Evolutionary conservation across 2,797 vertebrate species (phyloP).

Genomic region (Coccyzus lansbergi): DNA sequence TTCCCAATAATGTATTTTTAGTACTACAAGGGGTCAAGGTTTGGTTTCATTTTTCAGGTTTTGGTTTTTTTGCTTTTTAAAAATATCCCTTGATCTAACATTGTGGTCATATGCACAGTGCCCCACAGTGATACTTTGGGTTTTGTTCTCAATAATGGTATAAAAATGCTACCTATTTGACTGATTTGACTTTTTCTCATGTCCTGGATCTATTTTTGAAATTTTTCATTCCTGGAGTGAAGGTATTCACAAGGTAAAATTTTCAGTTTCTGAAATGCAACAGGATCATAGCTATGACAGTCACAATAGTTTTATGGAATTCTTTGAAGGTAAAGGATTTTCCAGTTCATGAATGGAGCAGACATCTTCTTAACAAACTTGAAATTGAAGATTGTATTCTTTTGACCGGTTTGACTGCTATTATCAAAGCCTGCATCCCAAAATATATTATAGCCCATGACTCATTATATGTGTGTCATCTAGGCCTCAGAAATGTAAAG

Average conservation of each 20-base stretch:
- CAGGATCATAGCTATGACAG: background rate
- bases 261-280: background rate
- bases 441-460: background rate
- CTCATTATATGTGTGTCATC: background rate
- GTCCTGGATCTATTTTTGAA: background rate
- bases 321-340: background rate
- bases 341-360: background rate
- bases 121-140: background rate
- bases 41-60: background rate
- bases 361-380: background rate
- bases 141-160: background rate
- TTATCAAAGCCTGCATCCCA: background rate
- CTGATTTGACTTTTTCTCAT: background rate
- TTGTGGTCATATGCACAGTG: background rate
- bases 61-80: background rate
- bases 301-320: background rate
- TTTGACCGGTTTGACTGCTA: background rate
- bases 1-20: background rate
- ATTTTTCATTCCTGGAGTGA: background rate
- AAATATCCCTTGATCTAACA: background rate
- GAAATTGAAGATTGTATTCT: background rate
- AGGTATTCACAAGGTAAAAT: background rate
- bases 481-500: background rate
- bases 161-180: background rate
- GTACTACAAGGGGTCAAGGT: background rate